Evolutionary conservation across 1,140 invertebrate genomes (phyloP).

Genomic region (Drosophila watanabei): DNA sequence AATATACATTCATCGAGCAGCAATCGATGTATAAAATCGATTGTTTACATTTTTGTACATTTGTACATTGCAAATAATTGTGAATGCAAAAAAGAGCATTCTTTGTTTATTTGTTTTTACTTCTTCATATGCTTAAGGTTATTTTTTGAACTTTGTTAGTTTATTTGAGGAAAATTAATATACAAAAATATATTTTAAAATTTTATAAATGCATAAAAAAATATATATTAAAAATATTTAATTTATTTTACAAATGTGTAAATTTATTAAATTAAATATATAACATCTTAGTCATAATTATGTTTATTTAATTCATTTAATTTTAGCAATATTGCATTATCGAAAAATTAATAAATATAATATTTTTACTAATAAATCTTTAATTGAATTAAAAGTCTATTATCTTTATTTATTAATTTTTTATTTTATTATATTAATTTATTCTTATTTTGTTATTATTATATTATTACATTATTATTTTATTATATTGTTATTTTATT

Average conservation of each 20-base stretch:
- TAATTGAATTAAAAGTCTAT: too few species aligned
- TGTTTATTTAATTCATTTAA: too few species aligned
- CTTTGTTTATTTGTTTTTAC: too few species aligned
- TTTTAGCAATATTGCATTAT: background rate
- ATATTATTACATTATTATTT: too few species aligned
- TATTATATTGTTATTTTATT: background rate
- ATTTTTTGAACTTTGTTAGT: background rate
- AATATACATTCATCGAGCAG: background rate
- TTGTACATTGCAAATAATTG: background rate
- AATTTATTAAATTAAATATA: background rate
- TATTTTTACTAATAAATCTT: too few species aligned
- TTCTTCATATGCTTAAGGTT: background rate
- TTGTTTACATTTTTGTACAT: background rate
- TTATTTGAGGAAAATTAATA: too few species aligned
- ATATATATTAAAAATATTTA: background rate
- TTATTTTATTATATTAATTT: too few species aligned
- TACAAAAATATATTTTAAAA: too few species aligned
- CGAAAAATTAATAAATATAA: too few species aligned
- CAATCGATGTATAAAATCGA: slow-evolving; percentile 1
- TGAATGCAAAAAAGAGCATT: background rate
- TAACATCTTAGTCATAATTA: background rate
- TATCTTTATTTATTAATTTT: too few species aligned
- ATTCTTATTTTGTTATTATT: too few species aligned
- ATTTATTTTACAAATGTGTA: background rate
- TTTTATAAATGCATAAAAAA: background rate